Conservation (phyloP, 2,888 invertebrate genomes). For the Atrina japonica region DNA sequence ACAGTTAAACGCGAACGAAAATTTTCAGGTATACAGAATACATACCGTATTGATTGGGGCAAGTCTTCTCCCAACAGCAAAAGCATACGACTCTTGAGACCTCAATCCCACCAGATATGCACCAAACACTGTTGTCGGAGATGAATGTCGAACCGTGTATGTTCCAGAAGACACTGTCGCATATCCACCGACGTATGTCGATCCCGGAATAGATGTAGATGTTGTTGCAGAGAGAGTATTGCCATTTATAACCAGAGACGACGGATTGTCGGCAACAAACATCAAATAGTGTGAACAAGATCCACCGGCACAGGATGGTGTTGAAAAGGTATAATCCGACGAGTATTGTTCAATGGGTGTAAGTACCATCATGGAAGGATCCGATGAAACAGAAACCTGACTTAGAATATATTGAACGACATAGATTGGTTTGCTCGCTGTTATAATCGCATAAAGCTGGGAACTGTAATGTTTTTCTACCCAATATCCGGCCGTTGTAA, state of each 20-base stretch:
- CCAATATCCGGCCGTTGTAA: constrained; percentile 32
- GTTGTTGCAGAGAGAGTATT: no score
- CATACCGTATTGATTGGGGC: constrained; percentile 47
- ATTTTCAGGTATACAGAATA: no score
- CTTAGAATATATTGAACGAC: constrained; percentile 60
- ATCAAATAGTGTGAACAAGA: constrained; percentile 46
- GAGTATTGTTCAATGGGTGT: constrained; percentile 61
- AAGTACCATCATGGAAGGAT: constrained; percentile 64
- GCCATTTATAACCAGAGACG: no score
- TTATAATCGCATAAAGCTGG: constrained; percentile 36
- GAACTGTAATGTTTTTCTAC: constrained; percentile 31
- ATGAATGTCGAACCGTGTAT: constrained; percentile 51
- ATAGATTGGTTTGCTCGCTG: constrained; percentile 48
- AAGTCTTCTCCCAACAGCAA: constrained; percentile 57
- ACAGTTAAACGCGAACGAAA: no score
- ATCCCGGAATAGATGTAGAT: no score
- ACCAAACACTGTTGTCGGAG: constrained; percentile 54
- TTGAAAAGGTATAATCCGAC: constrained; percentile 56
- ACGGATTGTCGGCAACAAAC: constrained; percentile 45
- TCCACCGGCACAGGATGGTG: constrained; percentile 49
- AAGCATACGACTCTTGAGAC: constrained; percentile 61
- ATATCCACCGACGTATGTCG: no score
- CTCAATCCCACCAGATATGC: constrained; percentile 61
- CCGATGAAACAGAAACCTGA: constrained; percentile 47
- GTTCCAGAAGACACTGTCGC: constrained; percentile 44